Base-by-base conservation (phyloP, 2,888 invertebrate genomes). In the Epistrophe grossulariae region DNA sequence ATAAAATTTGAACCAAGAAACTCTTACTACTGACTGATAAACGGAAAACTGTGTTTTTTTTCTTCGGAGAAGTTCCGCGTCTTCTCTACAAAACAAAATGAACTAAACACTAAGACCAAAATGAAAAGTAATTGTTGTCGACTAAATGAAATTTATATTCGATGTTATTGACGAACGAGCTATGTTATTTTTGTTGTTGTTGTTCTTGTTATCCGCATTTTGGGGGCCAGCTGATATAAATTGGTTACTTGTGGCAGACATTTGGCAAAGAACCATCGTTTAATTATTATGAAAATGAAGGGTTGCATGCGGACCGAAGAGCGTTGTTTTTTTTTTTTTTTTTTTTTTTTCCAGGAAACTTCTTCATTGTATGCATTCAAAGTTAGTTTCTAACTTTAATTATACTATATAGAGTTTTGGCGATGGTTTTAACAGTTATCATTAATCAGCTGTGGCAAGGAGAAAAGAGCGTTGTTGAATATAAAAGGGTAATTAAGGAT, bases 131-230 rank as follows among this genome's bases (percentile, higher is more conserved):
- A 81, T 77, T 82, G 64, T 77, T 82, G 64, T 57, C 70, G 35
- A 45, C 76, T 64, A 71, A 81, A 76, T 77, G 66, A 82, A 59
- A 71, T 82, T 82, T 66, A 64, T 52, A 72, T 76, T 76, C 52
- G 62, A 76, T 62, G 70, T 71, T 77, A 77, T 76, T 70, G 71
- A 59, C 57, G 19, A 15, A 38, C 15, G 24, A 35, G 45, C 19
- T 55, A 31, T 57, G 45, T 57, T 50, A 8, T 35, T 15, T 35
- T 48, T 40, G 73, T 38, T 9, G 73, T 38, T 9, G 5, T 72
- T 60, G 48, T 73, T 24, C n/a, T 50, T 70, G 52, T 55, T 43
- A 70, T 70, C 24, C 24, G 2, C 28, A 28, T 55, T 38, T 19
- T n/a, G n/a, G 45, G n/a, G 19, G 35, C 13, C 5, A 45, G 52